Evolutionary conservation across 2,797 vertebrate species (phyloP), one percentile per base, ranked within the genome.

Genomic region (Bradypus variegatus): DNA sequence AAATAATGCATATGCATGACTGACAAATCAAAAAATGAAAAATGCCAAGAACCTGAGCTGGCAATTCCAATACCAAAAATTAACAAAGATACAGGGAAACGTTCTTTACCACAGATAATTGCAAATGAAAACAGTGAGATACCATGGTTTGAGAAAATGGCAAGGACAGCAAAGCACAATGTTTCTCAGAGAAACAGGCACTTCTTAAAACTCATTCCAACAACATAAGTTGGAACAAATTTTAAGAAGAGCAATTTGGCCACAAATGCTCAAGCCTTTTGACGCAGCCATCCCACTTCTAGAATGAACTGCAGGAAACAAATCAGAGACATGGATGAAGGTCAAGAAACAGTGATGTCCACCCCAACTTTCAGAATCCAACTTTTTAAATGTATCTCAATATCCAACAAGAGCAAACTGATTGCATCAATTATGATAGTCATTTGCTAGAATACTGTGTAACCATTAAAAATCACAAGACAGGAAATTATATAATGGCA

Each of bases 11-110:
- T 29, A 10, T 45, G 64, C 50, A 16, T 38, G 77, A 72, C 67
- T 88, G 91, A 72, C 58, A 75, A 53, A 79, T 65, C n/a, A 21
- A 80, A 85, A 88, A 53, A 82, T 33, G 58, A 60, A 72, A 81
- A 91, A 82, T 50, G 58, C 33, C 41, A 50, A 64, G 76, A 72
- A 60, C 12, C 48, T 2, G 79, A 93, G 84, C 67, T 86, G 62
- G 58, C 78, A 48, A 65, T 64, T 82, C 53, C 85, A 60, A 69
- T 16, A 70, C 45, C 16, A 64, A 88, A 27, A 90, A 64, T 58
- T 80, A 41, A n/a, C 36, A 31, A 76, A 65, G 83, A 72, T 6
- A 55, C 0, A 48, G 11, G 48, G 21, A 5, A 11, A 78, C 33
- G 86, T 23, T 78, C 64, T 48, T 70, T 19, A 65, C 25, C 38